phyloP scores from a whole-genome alignment of 2,888 invertebrate genomes.

The Watsonalla binaria region DNA sequence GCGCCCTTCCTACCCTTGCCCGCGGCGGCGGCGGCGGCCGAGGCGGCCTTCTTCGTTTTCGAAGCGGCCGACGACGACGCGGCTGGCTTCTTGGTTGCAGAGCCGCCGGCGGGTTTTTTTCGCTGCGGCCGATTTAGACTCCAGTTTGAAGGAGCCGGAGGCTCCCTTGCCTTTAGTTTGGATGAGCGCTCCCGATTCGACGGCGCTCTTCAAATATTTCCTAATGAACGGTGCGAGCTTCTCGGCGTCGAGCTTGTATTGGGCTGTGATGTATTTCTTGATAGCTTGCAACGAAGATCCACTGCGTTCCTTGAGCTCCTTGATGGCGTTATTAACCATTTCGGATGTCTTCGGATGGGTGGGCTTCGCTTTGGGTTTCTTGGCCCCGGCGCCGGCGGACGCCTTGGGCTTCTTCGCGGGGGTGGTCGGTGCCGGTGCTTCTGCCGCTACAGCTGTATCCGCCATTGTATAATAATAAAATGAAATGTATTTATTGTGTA shows the following conservation, averaged over 20 bases:
- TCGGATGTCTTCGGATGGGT: constrained; percentile 39
- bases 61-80: constrained; percentile 18
- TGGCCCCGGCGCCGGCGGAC: constrained; percentile 19
- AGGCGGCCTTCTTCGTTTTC: constrained; percentile 12
- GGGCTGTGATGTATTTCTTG: constrained; percentile 80
- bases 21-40: constrained; percentile 11
- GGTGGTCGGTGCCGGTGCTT: constrained; percentile 17
- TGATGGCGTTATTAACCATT: constrained; percentile 80
- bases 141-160: constrained; percentile 61
- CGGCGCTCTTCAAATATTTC: constrained; percentile 74
- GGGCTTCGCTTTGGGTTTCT: constrained; percentile 48
- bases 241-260: constrained; percentile 79
- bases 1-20: constrained; percentile 15
- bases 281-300: constrained; percentile 80
- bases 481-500: too few species aligned
- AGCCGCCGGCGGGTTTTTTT: neutral
- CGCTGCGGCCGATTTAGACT: constrained; percentile 31
- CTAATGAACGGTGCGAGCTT: constrained; percentile 79
- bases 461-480: constrained; percentile 21
- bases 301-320: constrained; percentile 71
- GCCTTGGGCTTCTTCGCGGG: constrained; percentile 12
- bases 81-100: constrained; percentile 19
- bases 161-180: constrained; percentile 79
- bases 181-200: constrained; percentile 71
- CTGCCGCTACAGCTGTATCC: constrained; percentile 37